Conservation (phyloP, 2,113 vertebrate species). For the Macrotis lagotis region DNA sequence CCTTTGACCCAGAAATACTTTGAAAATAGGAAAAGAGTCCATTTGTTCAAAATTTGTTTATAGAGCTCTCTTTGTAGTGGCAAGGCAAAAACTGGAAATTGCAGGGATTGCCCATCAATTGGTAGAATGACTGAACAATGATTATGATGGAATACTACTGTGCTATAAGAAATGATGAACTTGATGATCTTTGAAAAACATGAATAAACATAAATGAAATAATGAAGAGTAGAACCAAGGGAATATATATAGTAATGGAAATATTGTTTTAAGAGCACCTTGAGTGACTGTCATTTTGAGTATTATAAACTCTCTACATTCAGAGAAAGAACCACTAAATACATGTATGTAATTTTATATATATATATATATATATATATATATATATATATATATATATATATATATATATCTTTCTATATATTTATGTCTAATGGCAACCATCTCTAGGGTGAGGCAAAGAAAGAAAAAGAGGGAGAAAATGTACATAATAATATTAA, state of each 20-base stretch:
- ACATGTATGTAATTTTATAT: not conserved
- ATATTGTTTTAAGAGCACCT: not conserved
- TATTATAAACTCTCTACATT: not conserved
- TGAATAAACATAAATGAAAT: not conserved
- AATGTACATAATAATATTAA: not conserved
- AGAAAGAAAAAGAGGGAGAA: not conserved
- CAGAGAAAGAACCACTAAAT: not conserved
- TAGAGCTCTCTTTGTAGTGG: not conserved
- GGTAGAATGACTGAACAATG: not conserved
- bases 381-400: too few relatives aligned
- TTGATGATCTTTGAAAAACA: not conserved
- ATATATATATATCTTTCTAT: not conserved
- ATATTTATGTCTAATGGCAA: not conserved
- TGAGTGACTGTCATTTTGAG: not conserved
- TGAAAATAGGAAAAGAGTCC: not conserved
- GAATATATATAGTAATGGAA: not conserved
- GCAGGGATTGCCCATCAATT: not conserved
- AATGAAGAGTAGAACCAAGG: not conserved
- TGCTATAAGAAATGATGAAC: not conserved
- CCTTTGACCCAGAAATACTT: not conserved
- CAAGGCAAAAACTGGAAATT: not conserved
- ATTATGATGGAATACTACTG: not conserved
- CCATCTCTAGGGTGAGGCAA: not conserved
- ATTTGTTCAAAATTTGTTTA: not conserved
- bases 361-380: too few relatives aligned